Evolutionary conservation across 1,140 invertebrate genomes (phyloP).

Genomic region (Rhopalosiphum maidis): DNA sequence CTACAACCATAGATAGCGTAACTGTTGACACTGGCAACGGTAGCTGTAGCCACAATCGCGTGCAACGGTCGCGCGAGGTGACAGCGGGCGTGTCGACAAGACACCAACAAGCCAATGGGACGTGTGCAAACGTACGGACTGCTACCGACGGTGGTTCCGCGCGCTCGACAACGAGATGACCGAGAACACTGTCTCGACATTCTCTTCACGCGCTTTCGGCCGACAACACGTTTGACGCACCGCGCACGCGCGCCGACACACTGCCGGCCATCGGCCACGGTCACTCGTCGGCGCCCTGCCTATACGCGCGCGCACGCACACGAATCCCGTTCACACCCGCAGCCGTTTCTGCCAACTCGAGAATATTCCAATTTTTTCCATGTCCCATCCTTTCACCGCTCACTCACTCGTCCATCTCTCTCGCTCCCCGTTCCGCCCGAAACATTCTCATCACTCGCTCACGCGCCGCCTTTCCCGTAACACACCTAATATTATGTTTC

Average conservation of each 20-base stretch:
- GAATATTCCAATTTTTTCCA: neutral
- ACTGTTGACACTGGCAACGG: neutral
- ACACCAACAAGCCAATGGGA: neutral
- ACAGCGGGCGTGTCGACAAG: neutral
- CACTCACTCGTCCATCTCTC: neutral
- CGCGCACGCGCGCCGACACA: neutral
- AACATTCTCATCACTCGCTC: constrained; percentile 4
- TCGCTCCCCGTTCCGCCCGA: neutral
- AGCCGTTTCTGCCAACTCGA: neutral
- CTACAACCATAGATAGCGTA: neutral
- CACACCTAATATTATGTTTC: neutral
- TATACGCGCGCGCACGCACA: neutral
- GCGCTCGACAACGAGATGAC: neutral
- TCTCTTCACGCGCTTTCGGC: constrained; percentile 30
- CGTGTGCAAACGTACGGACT: neutral
- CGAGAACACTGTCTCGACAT: neutral
- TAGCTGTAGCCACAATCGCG: no score
- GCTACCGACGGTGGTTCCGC: neutral
- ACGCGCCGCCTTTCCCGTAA: neutral
- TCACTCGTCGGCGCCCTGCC: neutral
- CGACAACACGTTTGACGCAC: constrained; percentile 13
- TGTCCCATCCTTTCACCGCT: neutral
- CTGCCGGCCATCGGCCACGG: neutral
- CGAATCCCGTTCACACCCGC: neutral
- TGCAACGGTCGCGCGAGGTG: neutral